A percentile compares a stretch with the other conserved stretches of the same genome.
phyloP scores from a whole-genome alignment of 2,113 vertebrate genomes.

The Entomyzon cyanotis region DNA sequence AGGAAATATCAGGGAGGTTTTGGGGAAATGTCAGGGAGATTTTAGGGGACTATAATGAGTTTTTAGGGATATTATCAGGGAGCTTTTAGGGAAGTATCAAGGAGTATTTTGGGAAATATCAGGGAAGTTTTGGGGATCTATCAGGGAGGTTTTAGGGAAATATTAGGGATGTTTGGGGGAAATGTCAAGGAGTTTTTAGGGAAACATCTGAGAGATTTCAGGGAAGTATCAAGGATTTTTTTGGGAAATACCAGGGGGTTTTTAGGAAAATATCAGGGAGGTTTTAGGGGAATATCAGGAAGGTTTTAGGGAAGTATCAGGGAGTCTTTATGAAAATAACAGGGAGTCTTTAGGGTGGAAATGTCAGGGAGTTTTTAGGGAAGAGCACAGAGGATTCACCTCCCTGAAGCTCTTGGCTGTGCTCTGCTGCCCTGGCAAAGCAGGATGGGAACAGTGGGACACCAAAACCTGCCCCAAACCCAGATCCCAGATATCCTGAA shows the following conservation, averaged over 20 bases:
- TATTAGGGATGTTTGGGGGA: no score
- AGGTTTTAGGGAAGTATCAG: no score
- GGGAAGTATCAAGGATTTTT: not conserved
- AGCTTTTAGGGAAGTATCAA: not conserved
- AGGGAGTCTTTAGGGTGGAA: no score
- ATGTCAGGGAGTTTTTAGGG: not conserved
- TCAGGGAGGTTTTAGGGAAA: not conserved
- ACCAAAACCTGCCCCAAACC: accelerated
- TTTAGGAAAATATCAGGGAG: no score
- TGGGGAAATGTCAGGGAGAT: no score
- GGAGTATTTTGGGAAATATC: accelerated
- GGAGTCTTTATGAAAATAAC: not conserved
- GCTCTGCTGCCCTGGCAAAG: not conserved
- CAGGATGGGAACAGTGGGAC: accelerated
- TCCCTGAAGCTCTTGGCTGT: not conserved
- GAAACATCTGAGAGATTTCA: not conserved
- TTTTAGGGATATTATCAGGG: no score
- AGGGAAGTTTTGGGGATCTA: no score
- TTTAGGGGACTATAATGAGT: not conserved
- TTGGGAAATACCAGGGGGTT: no score
- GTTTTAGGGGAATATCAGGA: no score
- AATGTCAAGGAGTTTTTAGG: not conserved
- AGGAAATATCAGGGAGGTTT: not conserved
- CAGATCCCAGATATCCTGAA: accelerated
- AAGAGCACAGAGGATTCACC: accelerated